Evolutionary conservation across 2,113 vertebrate species (phyloP).

Genomic region (Motacilla tschutschensis): DNA sequence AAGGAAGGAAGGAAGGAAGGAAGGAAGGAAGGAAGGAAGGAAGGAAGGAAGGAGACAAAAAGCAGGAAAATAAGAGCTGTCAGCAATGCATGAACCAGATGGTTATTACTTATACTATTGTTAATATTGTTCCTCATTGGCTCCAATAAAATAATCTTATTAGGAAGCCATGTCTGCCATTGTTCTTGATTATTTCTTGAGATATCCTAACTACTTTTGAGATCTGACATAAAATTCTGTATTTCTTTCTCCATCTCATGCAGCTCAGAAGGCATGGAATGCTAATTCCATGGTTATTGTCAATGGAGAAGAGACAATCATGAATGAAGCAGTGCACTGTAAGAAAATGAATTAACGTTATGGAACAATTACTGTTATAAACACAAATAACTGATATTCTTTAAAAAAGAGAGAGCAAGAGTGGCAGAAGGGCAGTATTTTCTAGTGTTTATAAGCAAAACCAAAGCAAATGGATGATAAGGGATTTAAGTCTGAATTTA

Average conservation of each 20-base stretch:
- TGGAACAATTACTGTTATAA: neutral
- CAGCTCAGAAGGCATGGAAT: neutral
- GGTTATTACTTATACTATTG: neutral
- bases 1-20: neutral
- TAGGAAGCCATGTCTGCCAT: neutral
- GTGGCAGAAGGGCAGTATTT: conserved; percentile 10
- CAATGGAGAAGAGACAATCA: neutral
- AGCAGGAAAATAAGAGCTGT: neutral
- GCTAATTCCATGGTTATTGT: neutral
- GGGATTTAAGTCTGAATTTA: conserved; percentile 44
- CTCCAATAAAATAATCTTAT: neutral
- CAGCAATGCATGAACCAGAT: neutral
- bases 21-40: neutral
- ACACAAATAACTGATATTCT: neutral
- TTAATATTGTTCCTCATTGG: neutral
- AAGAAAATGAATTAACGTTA: neutral
- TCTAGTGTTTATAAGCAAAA: conserved; percentile 21
- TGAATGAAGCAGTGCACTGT: neutral
- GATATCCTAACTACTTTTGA: neutral
- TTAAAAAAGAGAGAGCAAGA: neutral
- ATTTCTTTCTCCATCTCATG: neutral
- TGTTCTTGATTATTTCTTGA: neutral
- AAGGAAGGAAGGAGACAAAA: neutral
- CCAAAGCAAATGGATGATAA: conserved; percentile 23
- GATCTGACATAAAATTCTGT: neutral